Conservation (phyloP, 2,797 vertebrate genomes). For the Chiroxiphia lanceolata region DNA sequence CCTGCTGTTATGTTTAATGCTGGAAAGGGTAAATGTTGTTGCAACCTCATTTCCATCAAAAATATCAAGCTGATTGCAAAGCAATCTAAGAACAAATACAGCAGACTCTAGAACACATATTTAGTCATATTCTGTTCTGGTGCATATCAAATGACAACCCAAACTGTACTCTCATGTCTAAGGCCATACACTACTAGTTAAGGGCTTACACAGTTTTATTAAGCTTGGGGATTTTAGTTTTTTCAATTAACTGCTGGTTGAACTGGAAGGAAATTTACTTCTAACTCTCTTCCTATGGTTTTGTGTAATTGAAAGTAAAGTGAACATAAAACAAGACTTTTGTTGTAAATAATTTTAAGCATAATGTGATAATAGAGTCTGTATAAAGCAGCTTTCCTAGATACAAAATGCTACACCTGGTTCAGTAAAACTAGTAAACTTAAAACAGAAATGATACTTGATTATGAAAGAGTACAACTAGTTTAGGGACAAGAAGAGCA, state of each 20-base stretch:
- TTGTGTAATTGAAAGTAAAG: background rate
- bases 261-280: background rate
- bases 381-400: background rate
- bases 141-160: slow-evolving; percentile 25
- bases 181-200: background rate
- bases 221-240: background rate
- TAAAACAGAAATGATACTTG: background rate
- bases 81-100: slow-evolving; percentile 72
- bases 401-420: background rate
- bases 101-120: slow-evolving; percentile 53
- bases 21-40: slow-evolving; percentile 76
- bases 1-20: slow-evolving; percentile 70
- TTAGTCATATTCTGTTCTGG: slow-evolving; percentile 56
- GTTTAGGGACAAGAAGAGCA: background rate
- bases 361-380: background rate
- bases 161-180: background rate
- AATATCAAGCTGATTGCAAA: slow-evolving; percentile 67
- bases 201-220: background rate
- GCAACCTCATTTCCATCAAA: slow-evolving; percentile 74
- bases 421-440: background rate
- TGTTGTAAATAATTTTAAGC: background rate
- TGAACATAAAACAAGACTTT: background rate
- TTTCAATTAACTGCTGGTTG: background rate
- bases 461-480: background rate
- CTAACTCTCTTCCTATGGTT: background rate